phyloP scores from a whole-genome alignment of 2,888 invertebrate genomes.

The Agelastica alni region DNA sequence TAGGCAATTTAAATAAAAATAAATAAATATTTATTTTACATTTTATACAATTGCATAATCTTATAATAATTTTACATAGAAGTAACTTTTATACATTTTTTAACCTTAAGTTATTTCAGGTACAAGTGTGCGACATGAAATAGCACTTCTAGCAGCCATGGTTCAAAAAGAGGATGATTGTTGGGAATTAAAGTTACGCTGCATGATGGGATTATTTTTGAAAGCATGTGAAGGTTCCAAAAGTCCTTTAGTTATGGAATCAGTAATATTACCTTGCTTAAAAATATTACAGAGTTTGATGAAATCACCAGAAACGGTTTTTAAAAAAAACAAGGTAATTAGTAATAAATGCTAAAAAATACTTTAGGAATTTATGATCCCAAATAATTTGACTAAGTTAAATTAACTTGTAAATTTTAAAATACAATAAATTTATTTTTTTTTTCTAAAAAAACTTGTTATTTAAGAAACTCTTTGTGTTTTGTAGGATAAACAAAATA shows the following conservation, averaged over 20 bases:
- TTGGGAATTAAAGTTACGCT: conserved; percentile 90
- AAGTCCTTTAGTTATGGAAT: conserved; percentile 86
- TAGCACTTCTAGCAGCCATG: conserved; percentile 82
- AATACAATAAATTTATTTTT: not conserved
- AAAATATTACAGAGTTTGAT: conserved; percentile 87
- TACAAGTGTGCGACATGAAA: conserved; percentile 84
- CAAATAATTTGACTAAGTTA: too few relatives aligned
- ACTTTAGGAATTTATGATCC: too few relatives aligned
- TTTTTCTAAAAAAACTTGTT: conserved; percentile 24
- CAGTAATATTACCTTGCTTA: conserved; percentile 89
- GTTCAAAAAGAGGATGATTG: conserved; percentile 92
- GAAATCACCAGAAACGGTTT: conserved; percentile 63
- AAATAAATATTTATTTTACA: too few relatives aligned
- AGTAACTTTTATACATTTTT: too few relatives aligned
- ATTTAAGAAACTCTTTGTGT: not conserved
- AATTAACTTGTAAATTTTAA: not conserved
- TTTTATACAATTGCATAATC: too few relatives aligned
- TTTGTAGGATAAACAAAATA: conserved; percentile 26
- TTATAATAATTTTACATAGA: too few relatives aligned
- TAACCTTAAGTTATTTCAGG: too few relatives aligned
- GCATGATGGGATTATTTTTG: conserved; percentile 86
- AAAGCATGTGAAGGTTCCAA: conserved; percentile 75
- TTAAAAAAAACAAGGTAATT: conserved; percentile 34
- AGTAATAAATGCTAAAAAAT: too few relatives aligned
- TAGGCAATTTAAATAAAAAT: too few relatives aligned